Percentiles rank a stretch among this genome's conserved stretches.
Evolutionary conservation across 2,113 vertebrate genomes (phyloP).

Genomic region (Stigmatopora argus): DNA sequence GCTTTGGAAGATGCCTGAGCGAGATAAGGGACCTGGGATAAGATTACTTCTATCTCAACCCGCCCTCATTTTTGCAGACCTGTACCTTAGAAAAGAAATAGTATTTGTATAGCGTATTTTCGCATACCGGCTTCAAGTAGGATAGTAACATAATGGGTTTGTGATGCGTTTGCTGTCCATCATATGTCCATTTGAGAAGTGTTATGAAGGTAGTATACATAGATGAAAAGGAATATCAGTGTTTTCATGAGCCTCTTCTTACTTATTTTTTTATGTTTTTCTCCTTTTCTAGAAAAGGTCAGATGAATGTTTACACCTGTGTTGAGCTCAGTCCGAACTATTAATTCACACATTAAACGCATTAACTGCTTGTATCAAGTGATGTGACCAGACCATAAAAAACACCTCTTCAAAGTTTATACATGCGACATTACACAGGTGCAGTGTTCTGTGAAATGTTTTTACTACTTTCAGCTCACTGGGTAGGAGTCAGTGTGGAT

Average conservation of each 20-base stretch:
- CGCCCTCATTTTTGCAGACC: slow-evolving; percentile 51
- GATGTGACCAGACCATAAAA: slow-evolving; percentile 20
- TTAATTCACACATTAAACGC: slow-evolving; percentile 53
- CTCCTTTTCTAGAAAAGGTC: slow-evolving; percentile 33
- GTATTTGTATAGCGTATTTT: slow-evolving; percentile 60
- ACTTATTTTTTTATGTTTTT: slow-evolving; percentile 11
- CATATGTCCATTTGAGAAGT: slow-evolving; percentile 9
- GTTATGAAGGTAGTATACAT: background rate
- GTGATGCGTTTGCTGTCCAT: slow-evolving; percentile 46
- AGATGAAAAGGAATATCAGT: background rate
- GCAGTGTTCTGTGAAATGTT: slow-evolving; percentile 4
- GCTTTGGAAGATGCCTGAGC: slow-evolving; percentile 63
- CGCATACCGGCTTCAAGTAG: slow-evolving; percentile 45
- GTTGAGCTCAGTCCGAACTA: slow-evolving; percentile 44
- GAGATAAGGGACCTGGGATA: slow-evolving; percentile 70
- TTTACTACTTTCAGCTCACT: slow-evolving; percentile 2
- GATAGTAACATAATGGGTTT: slow-evolving; percentile 62
- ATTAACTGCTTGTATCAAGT: slow-evolving; percentile 58
- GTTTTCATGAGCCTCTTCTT: slow-evolving; percentile 23
- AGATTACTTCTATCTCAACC: slow-evolving; percentile 54
- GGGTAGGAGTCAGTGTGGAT: slow-evolving; percentile 12
- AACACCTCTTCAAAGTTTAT: slow-evolving; percentile 9
- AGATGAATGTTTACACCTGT: slow-evolving; percentile 50
- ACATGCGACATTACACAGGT: slow-evolving; percentile 5
- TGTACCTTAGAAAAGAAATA: slow-evolving; percentile 58